A percentile compares a stretch with the other conserved stretches of the same genome.
phyloP scores from a whole-genome alignment of 2,888 invertebrate genomes.

The Drosophila bunnanda region DNA sequence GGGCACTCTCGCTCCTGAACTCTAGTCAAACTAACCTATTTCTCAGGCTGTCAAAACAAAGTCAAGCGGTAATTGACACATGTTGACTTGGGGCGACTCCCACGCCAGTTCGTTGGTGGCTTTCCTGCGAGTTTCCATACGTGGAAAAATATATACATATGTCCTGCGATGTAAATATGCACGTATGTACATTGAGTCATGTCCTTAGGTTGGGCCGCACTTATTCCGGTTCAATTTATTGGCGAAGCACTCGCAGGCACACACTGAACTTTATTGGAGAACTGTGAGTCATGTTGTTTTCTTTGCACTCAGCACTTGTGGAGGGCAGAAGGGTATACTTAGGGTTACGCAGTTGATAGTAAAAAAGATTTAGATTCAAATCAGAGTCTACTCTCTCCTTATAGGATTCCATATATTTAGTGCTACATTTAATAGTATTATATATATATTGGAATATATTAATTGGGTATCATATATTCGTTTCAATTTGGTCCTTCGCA shows the following conservation, averaged over 20 bases:
- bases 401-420: too few relatives aligned
- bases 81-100: constrained; percentile 56
- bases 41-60: constrained; percentile 69
- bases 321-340: background rate
- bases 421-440: too few relatives aligned
- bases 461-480: constrained; percentile 3
- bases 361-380: background rate
- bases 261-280: background rate
- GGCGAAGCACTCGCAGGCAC: background rate
- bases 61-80: constrained; percentile 74
- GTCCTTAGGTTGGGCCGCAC: constrained; percentile 22
- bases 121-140: background rate
- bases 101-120: constrained; percentile 6
- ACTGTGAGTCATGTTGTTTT: constrained; percentile 3
- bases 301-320: background rate
- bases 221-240: constrained; percentile 32
- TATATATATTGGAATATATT: too few relatives aligned
- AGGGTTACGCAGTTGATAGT: too few relatives aligned
- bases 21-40: constrained; percentile 50
- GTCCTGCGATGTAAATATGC: background rate
- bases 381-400: background rate
- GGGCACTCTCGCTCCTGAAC: constrained; percentile 1
- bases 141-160: constrained; percentile 3
- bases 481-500: too few relatives aligned
- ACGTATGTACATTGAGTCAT: constrained; percentile 2